These are phyloP conservation scores for Hylomyscus alleni DNA, from an alignment of 2,797 vertebrate genomes.

Conservation along the genomic window DNA sequence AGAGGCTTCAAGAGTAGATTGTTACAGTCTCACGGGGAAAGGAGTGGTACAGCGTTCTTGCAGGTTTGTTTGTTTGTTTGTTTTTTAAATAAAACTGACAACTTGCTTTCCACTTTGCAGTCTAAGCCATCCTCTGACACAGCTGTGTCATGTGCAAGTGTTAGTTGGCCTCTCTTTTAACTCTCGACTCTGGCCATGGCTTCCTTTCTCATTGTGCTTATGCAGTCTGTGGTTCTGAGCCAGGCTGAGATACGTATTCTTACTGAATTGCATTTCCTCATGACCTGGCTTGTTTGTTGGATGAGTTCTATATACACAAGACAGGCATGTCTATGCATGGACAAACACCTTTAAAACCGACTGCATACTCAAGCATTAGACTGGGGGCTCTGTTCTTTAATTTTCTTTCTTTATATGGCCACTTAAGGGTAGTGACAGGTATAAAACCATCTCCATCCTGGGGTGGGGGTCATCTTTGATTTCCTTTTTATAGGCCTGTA, in stretches of 20 bases:
- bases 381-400: background rate
- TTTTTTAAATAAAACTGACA: background rate
- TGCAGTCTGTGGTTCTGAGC: background rate
- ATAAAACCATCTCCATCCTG: background rate
- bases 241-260: background rate
- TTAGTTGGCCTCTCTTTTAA: background rate
- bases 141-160: background rate
- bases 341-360: background rate
- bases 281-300: background rate
- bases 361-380: background rate
- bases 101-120: background rate
- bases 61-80: background rate
- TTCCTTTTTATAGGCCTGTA: background rate
- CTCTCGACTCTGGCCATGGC: background rate
- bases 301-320: background rate
- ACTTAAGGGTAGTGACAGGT: background rate
- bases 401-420: slow-evolving; percentile 1
- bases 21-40: background rate
- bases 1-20: background rate
- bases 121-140: background rate
- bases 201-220: background rate
- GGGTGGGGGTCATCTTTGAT: background rate
- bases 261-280: background rate
- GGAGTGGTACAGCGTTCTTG: background rate
- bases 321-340: background rate